Evolutionary conservation across 2,888 invertebrate species (phyloP), one percentile per base, ranked within the genome.

Genomic region (Drosophila fungiperda): DNA sequence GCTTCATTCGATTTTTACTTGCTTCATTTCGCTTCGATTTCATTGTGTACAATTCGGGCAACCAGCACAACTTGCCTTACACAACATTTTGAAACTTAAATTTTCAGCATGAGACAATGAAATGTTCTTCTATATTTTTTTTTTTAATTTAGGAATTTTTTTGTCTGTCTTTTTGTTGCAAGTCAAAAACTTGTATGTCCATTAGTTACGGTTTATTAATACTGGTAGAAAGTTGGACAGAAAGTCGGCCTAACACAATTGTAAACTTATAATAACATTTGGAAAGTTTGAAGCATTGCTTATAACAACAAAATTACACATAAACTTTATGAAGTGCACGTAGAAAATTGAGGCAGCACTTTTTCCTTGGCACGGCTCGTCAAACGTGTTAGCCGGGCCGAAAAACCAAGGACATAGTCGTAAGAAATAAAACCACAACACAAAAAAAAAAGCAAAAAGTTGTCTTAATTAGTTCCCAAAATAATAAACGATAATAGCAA

Each of bases 201-300:
- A 86, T 83, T 80, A 78, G 86, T 82, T 85, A 88, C 81, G 90
- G 89, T 86, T 81, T 88, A 83, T 87, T 87, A 78, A 89, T 76
- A 76, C 78, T 49, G 69, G 59, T 68, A 50, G 61, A 63, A 65
- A 74, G 50, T 61, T 63, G 29, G 52, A 17, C 61, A 45, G 53
- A 72, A 76, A 78, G 59, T 79, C 64, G 38, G 70, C 64, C 74
- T 85, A 87, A 87, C 67, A 81, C 81, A 90, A 87, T 86, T 86
- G 87, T 76, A 87, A 90, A 88, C 81, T 86, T 88, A 73, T 88
- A 87, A 89, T 90, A 73, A 73, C 81, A 90, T 87, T 85, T 68
- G 69, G 60, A 62, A 76, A 89, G 78, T 83, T 84, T 62, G 70
- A 58, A 71, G 69, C 66, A 66, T 52, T 82, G 80, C 79, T 76